Evolutionary conservation across 2,888 invertebrate species (phyloP), one percentile per base, ranked within the genome.

Genomic region (Rhodophaea formosa): DNA sequence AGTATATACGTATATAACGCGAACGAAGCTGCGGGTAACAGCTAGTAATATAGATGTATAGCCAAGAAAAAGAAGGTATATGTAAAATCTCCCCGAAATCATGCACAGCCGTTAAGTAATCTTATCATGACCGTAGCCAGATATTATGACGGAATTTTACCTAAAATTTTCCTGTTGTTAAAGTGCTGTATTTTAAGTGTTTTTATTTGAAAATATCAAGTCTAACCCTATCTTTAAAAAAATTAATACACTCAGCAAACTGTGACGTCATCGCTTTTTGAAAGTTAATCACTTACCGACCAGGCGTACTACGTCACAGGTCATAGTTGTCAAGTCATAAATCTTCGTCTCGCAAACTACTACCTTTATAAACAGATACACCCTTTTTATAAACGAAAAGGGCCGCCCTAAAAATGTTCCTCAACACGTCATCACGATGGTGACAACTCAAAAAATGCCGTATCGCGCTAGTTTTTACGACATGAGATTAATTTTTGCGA

Each of bases 291-390:
- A 74, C 71, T 72, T 71, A 73, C 62, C 65, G 70, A 68, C 68
- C 35, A 51, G 51, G 7, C 51, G 15, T 15, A 12, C 32, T 70
- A 68, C 59, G 23, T 23, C 23, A 23, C n/a, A 68, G 70, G 70
- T 73, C 70, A 65, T 71, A 66, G 64, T 63, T 56, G 63, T 60
- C 64, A 15, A 30, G 63, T 67, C 72, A 76, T 83, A 79, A 79
- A 81, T 83, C 80, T 75, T 81, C 75, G 74, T 80, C 80, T 75
- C 65, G 61, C 55, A 72, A 80, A 75, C 73, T 78, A 80, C 74
- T 77, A 74, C 71, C 70, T 75, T 72, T 75, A 73, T 80, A 79
- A 72, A 80, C 73, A 78, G 74, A 80, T 74, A 81, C 71, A 72
- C 70, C 69, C 69, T 74, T 75, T 74, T 73, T 68, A 61, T 67